Evolutionary conservation across 2,113 vertebrate species (phyloP).

Genomic region (Eublepharis macularius): DNA sequence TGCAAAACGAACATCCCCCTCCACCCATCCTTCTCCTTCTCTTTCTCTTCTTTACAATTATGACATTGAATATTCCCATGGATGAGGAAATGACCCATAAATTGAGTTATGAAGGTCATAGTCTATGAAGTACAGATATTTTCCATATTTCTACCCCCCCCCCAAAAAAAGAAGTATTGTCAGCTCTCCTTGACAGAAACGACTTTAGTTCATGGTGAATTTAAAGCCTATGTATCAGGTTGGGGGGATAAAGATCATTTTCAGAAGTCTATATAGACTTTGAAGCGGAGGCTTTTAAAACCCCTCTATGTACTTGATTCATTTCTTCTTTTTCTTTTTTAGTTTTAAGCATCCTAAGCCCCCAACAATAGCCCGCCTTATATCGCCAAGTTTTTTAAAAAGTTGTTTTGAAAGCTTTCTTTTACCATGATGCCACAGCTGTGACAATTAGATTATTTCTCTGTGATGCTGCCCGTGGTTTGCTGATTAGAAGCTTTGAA

Average conservation of each 20-base stretch:
- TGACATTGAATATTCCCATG: conserved; percentile 59
- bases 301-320: neutral
- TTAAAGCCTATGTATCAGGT: conserved; percentile 47
- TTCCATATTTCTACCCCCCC: conserved; percentile 44
- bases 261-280: conserved; percentile 38
- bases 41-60: conserved; percentile 64
- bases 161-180: conserved; percentile 37
- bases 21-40: conserved; percentile 42
- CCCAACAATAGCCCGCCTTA: conserved; percentile 45
- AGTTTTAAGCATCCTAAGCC: conserved; percentile 34
- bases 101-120: conserved; percentile 69
- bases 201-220: conserved; percentile 38
- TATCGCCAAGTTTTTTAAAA: conserved; percentile 47
- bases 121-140: conserved; percentile 46
- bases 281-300: conserved; percentile 53
- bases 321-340: conserved; percentile 7
- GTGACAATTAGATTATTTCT: conserved; percentile 69
- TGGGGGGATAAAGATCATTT: conserved; percentile 46
- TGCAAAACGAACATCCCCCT: conserved; percentile 62
- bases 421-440: conserved; percentile 38
- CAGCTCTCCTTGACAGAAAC: conserved; percentile 40
- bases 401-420: conserved; percentile 53
- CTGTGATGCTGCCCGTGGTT: conserved; percentile 48
- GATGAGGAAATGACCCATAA: conserved; percentile 66
- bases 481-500: conserved; percentile 61